A percentile compares a stretch with the other conserved stretches of the same genome.
phyloP scores from a whole-genome alignment of 2,797 vertebrate genomes.

The Sebastes minor region DNA sequence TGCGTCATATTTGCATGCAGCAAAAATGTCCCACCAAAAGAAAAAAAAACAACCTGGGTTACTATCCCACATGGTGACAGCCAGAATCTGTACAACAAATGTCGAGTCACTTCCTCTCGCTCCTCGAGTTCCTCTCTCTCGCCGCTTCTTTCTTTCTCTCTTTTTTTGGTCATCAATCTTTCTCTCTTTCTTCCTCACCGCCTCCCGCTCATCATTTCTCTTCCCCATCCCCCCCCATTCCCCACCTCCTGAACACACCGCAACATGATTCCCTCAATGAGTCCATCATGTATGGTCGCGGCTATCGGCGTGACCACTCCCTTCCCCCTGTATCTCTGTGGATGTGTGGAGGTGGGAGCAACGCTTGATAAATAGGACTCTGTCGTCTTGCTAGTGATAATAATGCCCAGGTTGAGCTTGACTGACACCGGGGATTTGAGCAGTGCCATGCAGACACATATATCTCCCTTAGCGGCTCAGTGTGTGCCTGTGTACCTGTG shows the following conservation, averaged over 20 bases:
- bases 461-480: constrained; percentile 61
- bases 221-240: not conserved
- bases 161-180: constrained; percentile 45
- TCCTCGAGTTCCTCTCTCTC: constrained; percentile 9
- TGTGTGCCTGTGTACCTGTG: constrained; percentile 1
- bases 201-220: constrained; percentile 38
- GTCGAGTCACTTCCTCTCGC: constrained; percentile 45
- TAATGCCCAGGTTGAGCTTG: constrained; percentile 80
- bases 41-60: constrained; percentile 2
- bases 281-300: constrained; percentile 36
- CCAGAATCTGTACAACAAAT: constrained; percentile 47
- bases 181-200: constrained; percentile 21
- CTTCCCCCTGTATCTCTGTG: constrained; percentile 50
- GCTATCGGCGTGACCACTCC: constrained; percentile 57
- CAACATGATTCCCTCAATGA: constrained; percentile 33
- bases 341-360: constrained; percentile 52
- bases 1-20: not conserved
- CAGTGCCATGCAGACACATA: constrained; percentile 68
- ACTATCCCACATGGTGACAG: constrained; percentile 35
- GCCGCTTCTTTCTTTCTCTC: constrained; percentile 2
- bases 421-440: constrained; percentile 79
- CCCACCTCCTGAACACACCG: not conserved
- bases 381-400: constrained; percentile 76
- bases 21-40: not conserved
- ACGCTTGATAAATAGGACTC: constrained; percentile 73